Percentiles rank a stretch among this genome's conserved stretches.
Conservation (phyloP, 2,888 invertebrate species). For the Morpho helenor region DNA sequence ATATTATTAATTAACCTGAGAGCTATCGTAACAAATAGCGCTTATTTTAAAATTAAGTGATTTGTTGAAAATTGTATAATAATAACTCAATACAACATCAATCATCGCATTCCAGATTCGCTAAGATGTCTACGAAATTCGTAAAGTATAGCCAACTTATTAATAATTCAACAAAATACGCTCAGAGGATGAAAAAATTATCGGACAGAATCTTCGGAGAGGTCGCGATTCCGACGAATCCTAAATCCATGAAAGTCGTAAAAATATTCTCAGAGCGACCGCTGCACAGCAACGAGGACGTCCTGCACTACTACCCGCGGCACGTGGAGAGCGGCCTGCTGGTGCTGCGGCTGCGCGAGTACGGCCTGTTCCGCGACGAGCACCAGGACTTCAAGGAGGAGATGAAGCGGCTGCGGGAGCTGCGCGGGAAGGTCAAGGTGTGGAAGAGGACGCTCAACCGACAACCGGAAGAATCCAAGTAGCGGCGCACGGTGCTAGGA, state of each 20-base stretch:
- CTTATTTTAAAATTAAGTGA: too few species aligned
- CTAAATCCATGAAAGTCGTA: conserved; percentile 89
- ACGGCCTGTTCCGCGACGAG: conserved; percentile 92
- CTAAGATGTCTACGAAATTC: conserved; percentile 79
- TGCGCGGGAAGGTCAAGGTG: conserved; percentile 86
- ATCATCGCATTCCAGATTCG: background rate
- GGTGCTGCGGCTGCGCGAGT: conserved; percentile 85
- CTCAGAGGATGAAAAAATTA: conserved; percentile 89
- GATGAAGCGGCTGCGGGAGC: conserved; percentile 85
- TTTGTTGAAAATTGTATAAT: too few species aligned
- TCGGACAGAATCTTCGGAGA: conserved; percentile 95
- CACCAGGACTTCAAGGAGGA: conserved; percentile 94
- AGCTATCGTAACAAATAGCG: too few species aligned
- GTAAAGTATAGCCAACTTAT: conserved; percentile 84
- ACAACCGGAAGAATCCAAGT: conserved; percentile 9
- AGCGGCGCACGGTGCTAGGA: background rate
- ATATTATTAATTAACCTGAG: too few species aligned
- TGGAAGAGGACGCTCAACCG: conserved; percentile 55
- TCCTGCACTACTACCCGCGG: conserved; percentile 92
- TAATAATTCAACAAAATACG: conserved; percentile 87
- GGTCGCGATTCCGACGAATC: conserved; percentile 86
- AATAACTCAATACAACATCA: background rate
- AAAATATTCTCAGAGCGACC: conserved; percentile 88
- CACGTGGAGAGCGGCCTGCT: conserved; percentile 87
- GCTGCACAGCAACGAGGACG: conserved; percentile 83